Conservation (phyloP, 1,140 invertebrate species). For the Eurosta solidaginis region DNA sequence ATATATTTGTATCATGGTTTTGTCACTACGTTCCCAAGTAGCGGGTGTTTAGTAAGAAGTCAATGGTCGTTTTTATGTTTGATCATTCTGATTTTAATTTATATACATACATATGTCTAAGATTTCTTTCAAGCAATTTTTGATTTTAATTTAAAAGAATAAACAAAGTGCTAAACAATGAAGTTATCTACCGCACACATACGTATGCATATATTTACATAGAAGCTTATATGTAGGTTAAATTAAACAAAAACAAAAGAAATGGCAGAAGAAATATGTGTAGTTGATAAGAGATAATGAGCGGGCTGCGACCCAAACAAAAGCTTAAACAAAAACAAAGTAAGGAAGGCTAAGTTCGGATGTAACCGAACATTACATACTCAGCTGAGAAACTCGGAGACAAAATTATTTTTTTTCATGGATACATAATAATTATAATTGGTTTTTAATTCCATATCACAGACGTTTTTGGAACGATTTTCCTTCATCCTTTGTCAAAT, state of each 20-base stretch:
- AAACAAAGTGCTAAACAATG: neutral
- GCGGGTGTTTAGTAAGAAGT: too few relatives aligned
- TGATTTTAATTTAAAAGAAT: conserved; percentile 12
- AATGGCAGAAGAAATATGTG: neutral
- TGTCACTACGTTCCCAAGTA: too few relatives aligned
- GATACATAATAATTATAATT: too few relatives aligned
- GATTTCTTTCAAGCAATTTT: neutral
- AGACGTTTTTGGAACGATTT: too few relatives aligned
- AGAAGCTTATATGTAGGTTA: neutral
- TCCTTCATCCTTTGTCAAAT: too few relatives aligned
- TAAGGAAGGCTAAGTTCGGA: too few relatives aligned
- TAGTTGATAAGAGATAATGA: neutral
- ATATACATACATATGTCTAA: neutral
- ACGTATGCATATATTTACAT: neutral
- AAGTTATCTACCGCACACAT: neutral
- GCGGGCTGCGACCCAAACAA: neutral
- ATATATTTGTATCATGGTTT: too few relatives aligned
- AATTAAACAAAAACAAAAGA: neutral
- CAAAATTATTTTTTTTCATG: too few relatives aligned
- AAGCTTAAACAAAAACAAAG: neutral
- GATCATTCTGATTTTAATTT: neutral
- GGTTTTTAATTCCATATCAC: too few relatives aligned
- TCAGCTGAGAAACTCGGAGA: too few relatives aligned
- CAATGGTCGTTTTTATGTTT: too few relatives aligned
- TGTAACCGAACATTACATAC: too few relatives aligned